These are phyloP conservation scores for Trachelipus rathkii DNA, from an alignment of 1,140 invertebrate species.

Conservation along the genomic window DNA sequence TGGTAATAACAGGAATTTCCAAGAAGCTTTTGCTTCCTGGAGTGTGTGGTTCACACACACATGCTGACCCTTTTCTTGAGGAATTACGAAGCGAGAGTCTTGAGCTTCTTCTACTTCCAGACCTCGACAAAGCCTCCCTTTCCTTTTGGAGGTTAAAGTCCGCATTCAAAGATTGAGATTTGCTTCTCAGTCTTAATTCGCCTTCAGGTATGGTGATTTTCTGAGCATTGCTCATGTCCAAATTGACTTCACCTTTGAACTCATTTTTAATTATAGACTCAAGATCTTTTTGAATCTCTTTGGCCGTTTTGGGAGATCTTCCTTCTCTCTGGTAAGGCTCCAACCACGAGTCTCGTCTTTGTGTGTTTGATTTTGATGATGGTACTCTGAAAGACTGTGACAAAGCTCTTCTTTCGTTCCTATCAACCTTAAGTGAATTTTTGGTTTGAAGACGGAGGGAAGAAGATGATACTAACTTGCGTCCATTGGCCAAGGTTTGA, in stretches of 20 bases:
- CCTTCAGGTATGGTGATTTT: not conserved
- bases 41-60: not conserved
- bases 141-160: not conserved
- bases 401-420: not conserved
- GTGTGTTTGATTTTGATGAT: not conserved
- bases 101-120: not conserved
- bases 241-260: slow-evolving; percentile 1
- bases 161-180: not conserved
- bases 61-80: not conserved
- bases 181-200: not conserved
- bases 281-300: not conserved
- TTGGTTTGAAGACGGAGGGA: not conserved
- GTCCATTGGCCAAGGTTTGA: not conserved
- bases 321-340: not conserved
- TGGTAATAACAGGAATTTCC: not conserved
- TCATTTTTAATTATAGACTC: slow-evolving; percentile 2
- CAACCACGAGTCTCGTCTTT: not conserved
- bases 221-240: not conserved
- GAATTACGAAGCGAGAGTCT: not conserved
- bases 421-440: not conserved
- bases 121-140: not conserved
- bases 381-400: not conserved
- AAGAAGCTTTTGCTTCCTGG: not conserved
- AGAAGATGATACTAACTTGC: not conserved
- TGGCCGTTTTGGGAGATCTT: not conserved